A percentile compares a stretch with the other conserved stretches of the same genome.
Conservation (phyloP, 2,888 invertebrate species). For the Cecidostiba fungosa region DNA sequence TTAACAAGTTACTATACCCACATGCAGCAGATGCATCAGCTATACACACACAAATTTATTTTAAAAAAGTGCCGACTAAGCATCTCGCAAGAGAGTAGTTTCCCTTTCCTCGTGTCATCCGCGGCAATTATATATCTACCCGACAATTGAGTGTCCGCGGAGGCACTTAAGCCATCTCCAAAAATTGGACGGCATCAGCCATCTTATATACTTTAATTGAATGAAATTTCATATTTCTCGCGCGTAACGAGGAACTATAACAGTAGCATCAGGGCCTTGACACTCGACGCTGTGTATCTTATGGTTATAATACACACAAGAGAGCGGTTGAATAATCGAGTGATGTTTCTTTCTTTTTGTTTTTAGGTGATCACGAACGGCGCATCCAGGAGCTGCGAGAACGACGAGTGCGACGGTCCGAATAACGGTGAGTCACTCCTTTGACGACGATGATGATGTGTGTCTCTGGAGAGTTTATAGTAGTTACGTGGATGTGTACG, state of each 20-base stretch:
- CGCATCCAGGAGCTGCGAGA: slow-evolving; percentile 67
- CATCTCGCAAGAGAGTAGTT: not conserved
- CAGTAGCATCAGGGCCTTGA: not conserved
- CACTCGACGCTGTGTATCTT: not conserved
- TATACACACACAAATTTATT: not conserved
- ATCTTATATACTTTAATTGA: slow-evolving; percentile 13
- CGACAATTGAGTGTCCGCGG: slow-evolving; percentile 23
- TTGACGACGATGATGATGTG: not conserved
- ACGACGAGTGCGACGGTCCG: slow-evolving; percentile 73
- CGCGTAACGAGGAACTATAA: not conserved
- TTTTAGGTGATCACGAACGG: slow-evolving; percentile 77
- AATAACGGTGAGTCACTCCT: slow-evolving; percentile 75
- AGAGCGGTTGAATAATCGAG: slow-evolving; percentile 48
- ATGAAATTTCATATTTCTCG: slow-evolving; percentile 37
- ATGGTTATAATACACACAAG: not conserved
- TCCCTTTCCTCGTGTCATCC: slow-evolving; percentile 21
- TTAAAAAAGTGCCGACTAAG: slow-evolving; percentile 17
- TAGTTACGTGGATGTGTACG: not conserved
- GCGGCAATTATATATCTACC: slow-evolving; percentile 1
- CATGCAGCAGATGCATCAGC: slow-evolving; percentile 17
- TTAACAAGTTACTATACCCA: not conserved
- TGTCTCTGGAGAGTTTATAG: not conserved
- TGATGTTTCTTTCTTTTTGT: slow-evolving; percentile 56
- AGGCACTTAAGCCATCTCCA: not conserved
- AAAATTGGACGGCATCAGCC: not conserved